Evolutionary conservation across 2,797 vertebrate species (phyloP), one percentile per base, ranked within the genome.

Genomic region (Lepidocolaptes lacrymiger): DNA sequence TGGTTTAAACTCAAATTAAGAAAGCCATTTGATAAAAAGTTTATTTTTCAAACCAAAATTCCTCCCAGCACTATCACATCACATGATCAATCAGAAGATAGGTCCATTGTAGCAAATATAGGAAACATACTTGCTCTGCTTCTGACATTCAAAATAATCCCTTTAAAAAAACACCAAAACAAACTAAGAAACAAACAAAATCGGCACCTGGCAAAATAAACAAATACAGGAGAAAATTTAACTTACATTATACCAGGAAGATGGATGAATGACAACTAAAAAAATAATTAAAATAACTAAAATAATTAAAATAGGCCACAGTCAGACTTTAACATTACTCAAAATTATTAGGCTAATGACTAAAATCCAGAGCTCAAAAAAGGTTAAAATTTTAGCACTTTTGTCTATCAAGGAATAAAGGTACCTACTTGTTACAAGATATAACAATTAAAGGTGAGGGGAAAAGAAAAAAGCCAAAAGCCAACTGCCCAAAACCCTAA

Each of bases 391-490:
- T 75, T 67, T 94, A 89, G 28, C 75, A 92, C 85, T 97, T 96
- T 89, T 95, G 51, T 71, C 91, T 81, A 66, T 88, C 94, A 96
- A 95, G 89, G 85, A 97, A 97, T 79, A 97, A 97, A 96, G 86
- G 85, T 77, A 96, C 89, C 59, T 94, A 94, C 92, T 94, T 97
- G 39, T 91, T 81, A 67, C 36, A 93, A 27, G 9, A 51, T 82
- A 59, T 76, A 94, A 97, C 76, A 93, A 84, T 91, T 93, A 52
- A 91, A 89, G 77, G 74, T 87, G 76, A 88, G 95, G 54, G 46
- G 78, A 90, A 81, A 52, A 81, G 69, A 96, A 93, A 91, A 89
- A 73, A n/a, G 27, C 34, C 79, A 89, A 90, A 90, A 88, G 46
- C 34, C 71, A 88, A 72, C 28, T 71, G 62, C 69, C 62, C 63